Conservation (phyloP, 2,888 invertebrate species). For the Vanessa cardui region DNA sequence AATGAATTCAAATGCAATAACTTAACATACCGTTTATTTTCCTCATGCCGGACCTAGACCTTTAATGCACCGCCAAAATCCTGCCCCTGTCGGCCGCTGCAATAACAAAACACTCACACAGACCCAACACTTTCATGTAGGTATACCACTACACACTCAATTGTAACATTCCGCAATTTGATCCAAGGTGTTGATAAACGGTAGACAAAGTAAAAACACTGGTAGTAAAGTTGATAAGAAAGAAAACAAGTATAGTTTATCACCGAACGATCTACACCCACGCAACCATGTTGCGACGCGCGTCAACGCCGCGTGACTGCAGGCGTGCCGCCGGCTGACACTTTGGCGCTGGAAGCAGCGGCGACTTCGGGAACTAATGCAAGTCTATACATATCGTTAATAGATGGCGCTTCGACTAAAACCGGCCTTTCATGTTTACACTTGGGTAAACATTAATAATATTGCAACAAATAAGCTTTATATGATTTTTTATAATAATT, state of each 20-base stretch:
- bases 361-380: constrained; percentile 52
- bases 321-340: constrained; percentile 76
- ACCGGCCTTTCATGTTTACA: constrained; percentile 39
- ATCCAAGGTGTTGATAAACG: constrained; percentile 42
- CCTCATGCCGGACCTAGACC: constrained; percentile 77
- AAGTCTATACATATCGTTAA: constrained; percentile 30
- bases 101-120: constrained; percentile 77
- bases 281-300: constrained; percentile 77
- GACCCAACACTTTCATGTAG: constrained; percentile 57
- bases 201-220: constrained; percentile 53
- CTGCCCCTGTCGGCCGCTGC: constrained; percentile 63
- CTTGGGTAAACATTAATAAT: constrained; percentile 31
- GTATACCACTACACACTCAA: constrained; percentile 46
- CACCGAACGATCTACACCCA: constrained; percentile 75
- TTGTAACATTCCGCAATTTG: constrained; percentile 47
- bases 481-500: background rate
- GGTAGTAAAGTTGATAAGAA: constrained; percentile 65
- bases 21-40: constrained; percentile 76
- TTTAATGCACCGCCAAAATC: constrained; percentile 76
- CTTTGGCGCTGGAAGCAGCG: constrained; percentile 63
- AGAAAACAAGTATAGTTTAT: constrained; percentile 73
- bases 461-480: constrained; percentile 4
- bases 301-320: constrained; percentile 82
- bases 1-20: constrained; percentile 8
- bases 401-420: constrained; percentile 61